A percentile compares a stretch with the other conserved stretches of the same genome.
Conservation (phyloP, 2,113 vertebrate genomes). For the Ochotona curzoniae region DNA sequence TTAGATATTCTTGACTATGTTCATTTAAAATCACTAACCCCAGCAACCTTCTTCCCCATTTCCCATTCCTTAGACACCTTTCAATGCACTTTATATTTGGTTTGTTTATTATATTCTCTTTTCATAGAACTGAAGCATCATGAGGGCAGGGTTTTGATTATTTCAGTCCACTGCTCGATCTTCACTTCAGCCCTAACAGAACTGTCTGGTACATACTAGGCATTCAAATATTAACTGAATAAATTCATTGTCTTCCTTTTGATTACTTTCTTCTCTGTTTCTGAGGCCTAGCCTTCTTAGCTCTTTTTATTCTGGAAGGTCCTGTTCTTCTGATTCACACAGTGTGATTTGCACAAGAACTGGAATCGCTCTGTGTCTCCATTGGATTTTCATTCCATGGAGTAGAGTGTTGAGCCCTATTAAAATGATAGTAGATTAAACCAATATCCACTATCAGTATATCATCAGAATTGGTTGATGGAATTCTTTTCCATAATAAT, state of each 20-base stretch:
- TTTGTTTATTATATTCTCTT: not conserved
- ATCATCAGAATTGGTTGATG: not conserved
- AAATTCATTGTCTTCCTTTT: not conserved
- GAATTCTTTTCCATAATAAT: not conserved
- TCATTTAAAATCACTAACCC: constrained; percentile 3
- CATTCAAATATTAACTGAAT: not conserved
- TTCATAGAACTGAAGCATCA: not conserved
- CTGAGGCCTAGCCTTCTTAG: not conserved
- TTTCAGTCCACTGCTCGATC: not conserved
- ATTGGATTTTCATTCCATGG: not conserved
- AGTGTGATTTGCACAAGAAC: not conserved
- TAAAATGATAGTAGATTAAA: not conserved
- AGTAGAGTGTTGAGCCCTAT: not conserved
- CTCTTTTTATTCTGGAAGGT: not conserved
- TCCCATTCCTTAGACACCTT: not conserved
- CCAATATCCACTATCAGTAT: not conserved
- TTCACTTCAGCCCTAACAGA: not conserved
- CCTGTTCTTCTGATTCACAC: not conserved
- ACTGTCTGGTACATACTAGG: not conserved
- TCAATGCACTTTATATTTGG: not conserved
- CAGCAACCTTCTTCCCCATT: not conserved
- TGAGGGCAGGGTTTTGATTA: not conserved
- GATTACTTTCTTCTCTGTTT: not conserved
- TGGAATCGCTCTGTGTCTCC: not conserved
- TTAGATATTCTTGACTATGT: not conserved